These are phyloP conservation scores for Aurelia sp. DNA, from an alignment of 30 jellyfish, hydroid and myxozoan genomes.

Conservation along the genomic window DNA sequence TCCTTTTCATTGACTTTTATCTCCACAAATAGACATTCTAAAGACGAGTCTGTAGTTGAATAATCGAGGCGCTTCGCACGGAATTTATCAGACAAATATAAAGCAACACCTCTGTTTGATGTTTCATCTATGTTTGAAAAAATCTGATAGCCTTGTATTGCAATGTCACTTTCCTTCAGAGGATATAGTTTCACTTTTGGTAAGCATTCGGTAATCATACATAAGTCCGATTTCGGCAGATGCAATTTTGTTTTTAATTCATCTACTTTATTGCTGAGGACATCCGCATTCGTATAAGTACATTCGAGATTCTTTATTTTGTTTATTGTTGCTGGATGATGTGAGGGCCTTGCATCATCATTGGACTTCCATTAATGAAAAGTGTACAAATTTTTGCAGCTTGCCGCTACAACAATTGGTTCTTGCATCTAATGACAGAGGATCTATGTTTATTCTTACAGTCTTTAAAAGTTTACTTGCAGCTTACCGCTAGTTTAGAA, in stretches of 20 bases:
- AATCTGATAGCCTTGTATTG: conserved; percentile 29
- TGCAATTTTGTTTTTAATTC: conserved; percentile 5
- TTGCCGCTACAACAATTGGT: too few species aligned
- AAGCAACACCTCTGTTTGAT: conserved; percentile 22
- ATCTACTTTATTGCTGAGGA: conserved; percentile 16
- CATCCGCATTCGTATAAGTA: conserved; percentile 27
- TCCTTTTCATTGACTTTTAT: neutral
- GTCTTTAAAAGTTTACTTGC: too few species aligned
- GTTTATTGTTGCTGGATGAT: conserved; percentile 22
- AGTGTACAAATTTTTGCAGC: too few species aligned
- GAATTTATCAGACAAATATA: neutral
- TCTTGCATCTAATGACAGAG: too few species aligned
- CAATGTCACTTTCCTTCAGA: neutral
- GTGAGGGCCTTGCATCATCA: conserved; percentile 36
- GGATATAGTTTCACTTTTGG: too few species aligned
- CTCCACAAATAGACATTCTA: conserved; percentile 22
- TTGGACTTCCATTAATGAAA: too few species aligned
- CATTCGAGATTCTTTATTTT: conserved; percentile 20
- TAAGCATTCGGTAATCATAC: neutral
- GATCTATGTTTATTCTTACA: too few species aligned
- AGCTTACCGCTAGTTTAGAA: too few species aligned
- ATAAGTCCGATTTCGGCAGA: conserved; percentile 20
- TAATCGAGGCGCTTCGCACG: conserved; percentile 15
- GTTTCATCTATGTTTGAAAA: conserved; percentile 7
- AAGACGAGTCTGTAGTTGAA: neutral